A percentile compares a stretch with the other conserved stretches of the same genome.
phyloP scores from a whole-genome alignment of 2,888 invertebrate genomes.

The Anthophora plumipes region DNA sequence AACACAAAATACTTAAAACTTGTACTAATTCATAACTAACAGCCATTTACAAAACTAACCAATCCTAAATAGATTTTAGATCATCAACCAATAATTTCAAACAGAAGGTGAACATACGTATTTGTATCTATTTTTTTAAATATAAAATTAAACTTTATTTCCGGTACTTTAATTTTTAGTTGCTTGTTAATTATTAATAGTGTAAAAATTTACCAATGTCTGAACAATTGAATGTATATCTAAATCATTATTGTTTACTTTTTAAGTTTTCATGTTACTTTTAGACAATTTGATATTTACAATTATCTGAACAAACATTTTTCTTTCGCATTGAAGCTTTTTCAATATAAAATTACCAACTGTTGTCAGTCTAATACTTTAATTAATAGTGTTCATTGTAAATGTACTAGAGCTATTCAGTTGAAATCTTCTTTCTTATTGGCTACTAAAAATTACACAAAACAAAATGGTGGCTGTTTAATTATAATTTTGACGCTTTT shows the following conservation, averaged over 20 bases:
- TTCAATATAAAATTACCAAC: not conserved
- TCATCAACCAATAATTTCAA: conserved; percentile 42
- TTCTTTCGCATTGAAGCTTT: not conserved
- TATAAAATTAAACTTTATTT: conserved; percentile 7
- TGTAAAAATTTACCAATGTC: not conserved
- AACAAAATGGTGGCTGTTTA: not conserved
- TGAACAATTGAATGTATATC: not conserved
- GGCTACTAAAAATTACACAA: no score
- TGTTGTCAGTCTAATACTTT: not conserved
- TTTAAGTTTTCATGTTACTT: no score
- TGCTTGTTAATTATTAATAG: not conserved
- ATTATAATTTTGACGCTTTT: conserved; percentile 2
- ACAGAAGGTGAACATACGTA: not conserved
- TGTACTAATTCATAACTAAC: conserved; percentile 24
- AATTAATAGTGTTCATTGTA: not conserved
- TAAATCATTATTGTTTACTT: not conserved
- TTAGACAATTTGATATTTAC: no score
- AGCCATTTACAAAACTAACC: conserved; percentile 48
- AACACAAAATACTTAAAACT: conserved; percentile 18
- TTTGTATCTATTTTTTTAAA: not conserved
- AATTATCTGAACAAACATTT: no score
- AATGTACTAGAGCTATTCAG: not conserved
- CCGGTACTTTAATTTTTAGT: not conserved
- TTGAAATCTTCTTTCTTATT: conserved; percentile 6
- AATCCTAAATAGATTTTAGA: conserved; percentile 28